A percentile compares a stretch with the other conserved stretches of the same genome.
phyloP scores from a whole-genome alignment of 2,113 vertebrate genomes.

The Oncorhynchus gorbuscha region DNA sequence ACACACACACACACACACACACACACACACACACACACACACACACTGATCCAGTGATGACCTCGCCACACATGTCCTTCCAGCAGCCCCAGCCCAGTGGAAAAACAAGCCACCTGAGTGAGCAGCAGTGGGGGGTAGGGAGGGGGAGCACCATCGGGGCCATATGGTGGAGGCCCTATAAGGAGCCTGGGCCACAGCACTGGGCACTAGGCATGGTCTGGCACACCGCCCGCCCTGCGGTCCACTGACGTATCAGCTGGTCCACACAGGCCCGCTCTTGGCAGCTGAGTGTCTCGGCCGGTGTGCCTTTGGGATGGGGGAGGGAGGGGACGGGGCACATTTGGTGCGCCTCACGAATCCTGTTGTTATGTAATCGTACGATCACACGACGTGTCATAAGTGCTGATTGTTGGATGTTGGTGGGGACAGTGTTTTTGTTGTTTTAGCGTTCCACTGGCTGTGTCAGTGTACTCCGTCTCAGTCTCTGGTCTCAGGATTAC shows the following conservation, averaged over 20 bases:
- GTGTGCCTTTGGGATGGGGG: constrained; percentile 36
- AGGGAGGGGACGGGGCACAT: constrained; percentile 32
- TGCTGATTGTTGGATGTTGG: constrained; percentile 53
- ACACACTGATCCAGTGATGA: constrained; percentile 28
- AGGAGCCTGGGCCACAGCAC: constrained; percentile 46
- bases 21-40: not conserved
- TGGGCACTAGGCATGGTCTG: constrained; percentile 46
- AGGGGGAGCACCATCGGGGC: constrained; percentile 47
- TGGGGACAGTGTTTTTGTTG: constrained; percentile 28
- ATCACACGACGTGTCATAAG: constrained; percentile 57
- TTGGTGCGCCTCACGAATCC: constrained; percentile 35
- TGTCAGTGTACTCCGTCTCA: constrained; percentile 37
- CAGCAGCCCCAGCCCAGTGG: constrained; percentile 28
- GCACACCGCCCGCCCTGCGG: constrained; percentile 50
- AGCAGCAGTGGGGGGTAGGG: constrained; percentile 21
- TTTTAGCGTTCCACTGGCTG: constrained; percentile 47
- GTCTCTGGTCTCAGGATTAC: constrained; percentile 62
- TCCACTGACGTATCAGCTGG: constrained; percentile 69
- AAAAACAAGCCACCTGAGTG: constrained; percentile 55
- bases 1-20: not conserved
- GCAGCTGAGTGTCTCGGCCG: constrained; percentile 54
- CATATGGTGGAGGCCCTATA: constrained; percentile 72
- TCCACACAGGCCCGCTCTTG: constrained; percentile 58
- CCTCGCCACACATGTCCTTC: constrained; percentile 15
- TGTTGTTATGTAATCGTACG: constrained; percentile 64